phyloP scores from a whole-genome alignment of 2,888 invertebrate genomes.

The Nematopogon swammerdamellus region DNA sequence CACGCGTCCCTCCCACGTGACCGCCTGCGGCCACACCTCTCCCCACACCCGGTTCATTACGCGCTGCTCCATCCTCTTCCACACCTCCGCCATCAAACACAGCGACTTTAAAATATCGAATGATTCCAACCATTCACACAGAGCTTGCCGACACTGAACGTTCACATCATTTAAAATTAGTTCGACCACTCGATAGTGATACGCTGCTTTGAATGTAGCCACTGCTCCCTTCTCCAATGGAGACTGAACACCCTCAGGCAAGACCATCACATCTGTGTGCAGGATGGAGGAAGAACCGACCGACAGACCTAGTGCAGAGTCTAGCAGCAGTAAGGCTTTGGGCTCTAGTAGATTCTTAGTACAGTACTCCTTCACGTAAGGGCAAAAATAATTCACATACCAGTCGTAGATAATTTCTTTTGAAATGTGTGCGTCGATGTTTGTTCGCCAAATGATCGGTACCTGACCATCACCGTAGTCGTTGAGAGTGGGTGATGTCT shows the following conservation, averaged over 20 bases:
- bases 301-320: not conserved
- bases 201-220: not conserved
- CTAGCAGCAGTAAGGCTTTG: not conserved
- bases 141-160: not conserved
- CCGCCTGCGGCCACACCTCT: not conserved
- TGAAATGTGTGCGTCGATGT: not conserved
- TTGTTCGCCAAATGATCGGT: not conserved
- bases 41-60: not conserved
- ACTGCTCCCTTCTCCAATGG: not conserved
- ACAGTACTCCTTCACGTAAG: not conserved
- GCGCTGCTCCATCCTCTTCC: not conserved
- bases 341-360: not conserved
- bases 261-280: not conserved
- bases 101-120: not conserved
- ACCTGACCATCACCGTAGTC: not conserved
- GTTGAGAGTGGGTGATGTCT: not conserved
- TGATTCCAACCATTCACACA: not conserved
- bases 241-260: not conserved
- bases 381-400: not conserved
- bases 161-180: not conserved
- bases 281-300: not conserved
- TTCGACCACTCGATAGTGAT: not conserved
- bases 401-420: not conserved
- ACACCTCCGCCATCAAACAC: not conserved
- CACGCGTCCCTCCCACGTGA: not conserved